Conservation (phyloP, 1,140 invertebrate genomes). For the Spodoptera frugiperda region DNA sequence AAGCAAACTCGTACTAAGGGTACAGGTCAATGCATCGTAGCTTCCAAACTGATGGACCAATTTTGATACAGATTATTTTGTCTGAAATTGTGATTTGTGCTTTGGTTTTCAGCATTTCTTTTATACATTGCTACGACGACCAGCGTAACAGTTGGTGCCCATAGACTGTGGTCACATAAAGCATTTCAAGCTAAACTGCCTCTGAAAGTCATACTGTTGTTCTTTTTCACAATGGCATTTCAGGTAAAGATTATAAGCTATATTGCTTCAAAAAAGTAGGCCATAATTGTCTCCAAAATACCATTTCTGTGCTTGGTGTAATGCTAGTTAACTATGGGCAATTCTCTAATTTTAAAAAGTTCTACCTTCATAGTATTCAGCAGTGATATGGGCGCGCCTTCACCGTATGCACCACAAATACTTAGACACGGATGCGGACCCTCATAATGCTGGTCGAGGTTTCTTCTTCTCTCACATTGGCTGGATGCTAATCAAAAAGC, state of each 20-base stretch:
- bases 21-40: too few relatives aligned
- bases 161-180: slow-evolving; percentile 91
- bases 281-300: too few relatives aligned
- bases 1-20: too few relatives aligned
- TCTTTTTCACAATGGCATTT: slow-evolving; percentile 89
- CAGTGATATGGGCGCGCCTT: slow-evolving; percentile 82
- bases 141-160: slow-evolving; percentile 85
- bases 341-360: not conserved
- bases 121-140: not conserved
- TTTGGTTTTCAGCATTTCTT: not conserved
- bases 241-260: too few relatives aligned
- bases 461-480: slow-evolving; percentile 95
- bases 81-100: not conserved
- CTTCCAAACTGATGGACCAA: not conserved
- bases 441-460: slow-evolving; percentile 92
- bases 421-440: slow-evolving; percentile 93
- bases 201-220: slow-evolving; percentile 87
- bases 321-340: not conserved
- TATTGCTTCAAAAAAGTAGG: too few relatives aligned
- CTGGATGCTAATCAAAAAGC: slow-evolving; percentile 92
- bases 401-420: slow-evolving; percentile 94
- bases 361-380: slow-evolving; percentile 65
- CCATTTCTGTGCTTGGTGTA: too few relatives aligned
- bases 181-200: slow-evolving; percentile 90
- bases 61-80: not conserved